Evolutionary conservation across 53 echinoderm and acorn worm species (phyloP).

Genomic region (Arbacia lixula): DNA sequence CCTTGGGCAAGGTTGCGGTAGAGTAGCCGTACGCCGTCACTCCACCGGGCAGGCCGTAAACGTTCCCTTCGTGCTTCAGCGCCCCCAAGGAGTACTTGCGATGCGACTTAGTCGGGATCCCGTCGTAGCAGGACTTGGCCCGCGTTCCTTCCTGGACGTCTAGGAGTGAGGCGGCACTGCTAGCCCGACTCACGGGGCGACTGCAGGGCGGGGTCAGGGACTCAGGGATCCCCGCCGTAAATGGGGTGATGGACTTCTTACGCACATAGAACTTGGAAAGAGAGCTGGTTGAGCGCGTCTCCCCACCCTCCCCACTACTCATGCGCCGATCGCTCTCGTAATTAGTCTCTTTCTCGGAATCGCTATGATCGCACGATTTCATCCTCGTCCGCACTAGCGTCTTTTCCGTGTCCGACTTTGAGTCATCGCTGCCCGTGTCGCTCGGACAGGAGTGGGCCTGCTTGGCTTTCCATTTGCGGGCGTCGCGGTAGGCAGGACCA

Average conservation of each 20-base stretch:
- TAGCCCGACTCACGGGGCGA: constrained; percentile 50
- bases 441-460: constrained; percentile 40
- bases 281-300: constrained; percentile 68
- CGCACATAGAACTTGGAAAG: constrained; percentile 89
- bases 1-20: constrained; percentile 32
- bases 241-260: constrained; percentile 58
- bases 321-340: constrained; percentile 48
- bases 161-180: constrained; percentile 54
- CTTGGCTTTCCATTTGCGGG: constrained; percentile 25
- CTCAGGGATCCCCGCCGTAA: constrained; percentile 46
- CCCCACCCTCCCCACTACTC: constrained; percentile 26
- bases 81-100: constrained; percentile 51
- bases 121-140: constrained; percentile 30
- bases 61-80: constrained; percentile 38
- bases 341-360: constrained; percentile 42
- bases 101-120: constrained; percentile 2
- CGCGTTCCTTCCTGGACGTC: constrained; percentile 23
- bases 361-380: constrained; percentile 38
- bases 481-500: constrained; percentile 5
- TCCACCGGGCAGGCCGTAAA: constrained; percentile 17
- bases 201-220: constrained; percentile 55
- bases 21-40: constrained; percentile 29
- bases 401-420: constrained; percentile 40
- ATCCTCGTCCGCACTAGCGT: not conserved
- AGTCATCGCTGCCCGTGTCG: constrained; percentile 33